A percentile compares a stretch with the other conserved stretches of the same genome.
phyloP scores from a whole-genome alignment of 2,888 invertebrate species.

The Plagodis dolabraria region DNA sequence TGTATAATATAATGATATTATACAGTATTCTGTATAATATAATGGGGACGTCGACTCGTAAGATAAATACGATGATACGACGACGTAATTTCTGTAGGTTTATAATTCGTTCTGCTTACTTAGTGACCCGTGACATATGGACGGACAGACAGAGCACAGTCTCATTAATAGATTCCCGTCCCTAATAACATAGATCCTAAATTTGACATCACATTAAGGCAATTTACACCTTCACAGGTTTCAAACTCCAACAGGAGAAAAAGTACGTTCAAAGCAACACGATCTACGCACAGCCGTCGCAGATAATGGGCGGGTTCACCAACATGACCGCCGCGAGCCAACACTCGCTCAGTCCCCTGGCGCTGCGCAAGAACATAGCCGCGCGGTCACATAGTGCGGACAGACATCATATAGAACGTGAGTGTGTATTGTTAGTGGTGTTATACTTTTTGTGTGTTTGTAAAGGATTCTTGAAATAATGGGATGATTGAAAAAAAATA shows the following conservation, averaged over 20 bases:
- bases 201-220: too few relatives aligned
- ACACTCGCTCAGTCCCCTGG: constrained; percentile 75
- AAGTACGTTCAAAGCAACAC: constrained; percentile 60
- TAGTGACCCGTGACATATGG: too few relatives aligned
- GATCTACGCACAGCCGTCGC: constrained; percentile 84
- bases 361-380: constrained; percentile 77
- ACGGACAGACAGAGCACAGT: too few relatives aligned
- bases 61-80: too few relatives aligned
- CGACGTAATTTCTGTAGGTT: too few relatives aligned
- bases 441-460: not conserved
- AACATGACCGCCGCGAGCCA: constrained; percentile 45
- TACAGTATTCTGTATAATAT: too few relatives aligned
- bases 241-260: constrained; percentile 74
- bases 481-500: constrained; percentile 54
- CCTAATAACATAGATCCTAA: too few relatives aligned
- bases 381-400: constrained; percentile 87
- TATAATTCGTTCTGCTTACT: too few relatives aligned
- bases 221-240: constrained; percentile 48
- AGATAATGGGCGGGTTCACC: constrained; percentile 63
- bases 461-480: constrained; percentile 51
- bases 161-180: too few relatives aligned
- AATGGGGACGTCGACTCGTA: too few relatives aligned
- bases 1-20: too few relatives aligned
- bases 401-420: constrained; percentile 80
- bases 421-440: constrained; percentile 37